These are phyloP conservation scores for Melolontha melolontha DNA, from an alignment of 2,888 invertebrate species.

Conservation along the genomic window DNA sequence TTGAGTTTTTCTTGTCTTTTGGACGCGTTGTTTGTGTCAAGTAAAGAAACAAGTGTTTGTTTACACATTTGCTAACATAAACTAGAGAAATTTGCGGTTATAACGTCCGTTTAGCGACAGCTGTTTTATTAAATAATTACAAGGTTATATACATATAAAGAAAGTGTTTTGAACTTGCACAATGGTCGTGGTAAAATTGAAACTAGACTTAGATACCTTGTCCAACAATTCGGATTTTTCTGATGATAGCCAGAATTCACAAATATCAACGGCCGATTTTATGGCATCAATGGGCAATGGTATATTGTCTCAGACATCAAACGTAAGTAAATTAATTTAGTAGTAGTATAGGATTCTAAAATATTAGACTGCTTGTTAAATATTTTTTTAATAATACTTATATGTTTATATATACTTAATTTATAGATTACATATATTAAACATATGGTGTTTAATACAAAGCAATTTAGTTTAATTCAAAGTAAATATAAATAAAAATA, in stretches of 20 bases:
- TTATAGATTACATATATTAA: neutral
- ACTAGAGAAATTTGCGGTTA: slow-evolving; percentile 25
- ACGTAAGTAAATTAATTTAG: slow-evolving; percentile 56
- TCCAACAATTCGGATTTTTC: slow-evolving; percentile 65
- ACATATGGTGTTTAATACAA: neutral
- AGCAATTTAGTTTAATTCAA: neutral
- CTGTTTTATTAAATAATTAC: slow-evolving; percentile 33
- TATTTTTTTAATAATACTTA: neutral
- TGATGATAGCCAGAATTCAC: slow-evolving; percentile 64
- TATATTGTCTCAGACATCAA: slow-evolving; percentile 56
- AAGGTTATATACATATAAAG: slow-evolving; percentile 38
- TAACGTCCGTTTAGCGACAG: slow-evolving; percentile 27
- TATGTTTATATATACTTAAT: neutral
- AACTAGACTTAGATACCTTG: slow-evolving; percentile 63
- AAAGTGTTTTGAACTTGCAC: slow-evolving; percentile 40
- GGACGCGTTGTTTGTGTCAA: slow-evolving; percentile 44
- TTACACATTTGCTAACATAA: slow-evolving; percentile 40
- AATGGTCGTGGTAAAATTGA: slow-evolving; percentile 55
- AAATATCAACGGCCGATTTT: slow-evolving; percentile 61
- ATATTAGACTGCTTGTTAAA: neutral
- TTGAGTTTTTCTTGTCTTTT: slow-evolving; percentile 54
- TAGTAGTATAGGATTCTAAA: slow-evolving; percentile 1
- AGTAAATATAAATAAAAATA: neutral
- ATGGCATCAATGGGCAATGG: slow-evolving; percentile 60
- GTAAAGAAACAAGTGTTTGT: slow-evolving; percentile 51